Base-by-base conservation (phyloP, 1,140 invertebrate species). In the Doryteuthis pealeii region DNA sequence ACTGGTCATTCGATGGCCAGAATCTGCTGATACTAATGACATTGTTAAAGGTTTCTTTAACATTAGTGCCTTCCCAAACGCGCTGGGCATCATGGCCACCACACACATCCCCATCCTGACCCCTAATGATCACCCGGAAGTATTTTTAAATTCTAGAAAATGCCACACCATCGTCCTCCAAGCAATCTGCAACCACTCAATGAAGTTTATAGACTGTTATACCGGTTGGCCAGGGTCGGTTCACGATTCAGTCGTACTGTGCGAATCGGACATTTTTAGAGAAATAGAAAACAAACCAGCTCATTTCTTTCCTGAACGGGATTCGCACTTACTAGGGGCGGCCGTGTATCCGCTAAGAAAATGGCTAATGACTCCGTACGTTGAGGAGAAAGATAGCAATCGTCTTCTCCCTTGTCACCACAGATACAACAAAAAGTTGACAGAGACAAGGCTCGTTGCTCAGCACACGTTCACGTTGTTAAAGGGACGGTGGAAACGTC, bases 401-500 rank as follows among this genome's bases (percentile, higher is more conserved):
- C 76, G 83, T 75, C 74, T 88, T 22, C 80, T 74, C n/a, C n/a
- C 26, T 67, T 58, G 77, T 22, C 79, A 87, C 76, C 78, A 31
- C 45, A 76, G 73, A 62, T 87, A 76, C 74, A 87, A 86, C 74
- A 70, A 54, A 43, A 62, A 66, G 43, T 79, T 82, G 43, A 80
- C 73, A 71, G 18, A 71, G 67, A 78, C 75, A 32, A 58, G 85
- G 54, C 79, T 85, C 5, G 28, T 74, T 67, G 83, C 87, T 65
- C 85, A 87, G 77, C 81, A 83, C 70, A 70, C 79, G 0, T 86
- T 83, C 80, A 45, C 30, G 1, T 26, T 75, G 12, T 70, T 75
- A 31, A 87, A 87, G n/a, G 65, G 49, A 31, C 71, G 84, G 28
- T 88, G 86, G 70, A 40, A 82, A 28, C 79, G 85, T 73, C 72